phyloP scores from a whole-genome alignment of 1,140 invertebrate species.

The Diprion similis region DNA sequence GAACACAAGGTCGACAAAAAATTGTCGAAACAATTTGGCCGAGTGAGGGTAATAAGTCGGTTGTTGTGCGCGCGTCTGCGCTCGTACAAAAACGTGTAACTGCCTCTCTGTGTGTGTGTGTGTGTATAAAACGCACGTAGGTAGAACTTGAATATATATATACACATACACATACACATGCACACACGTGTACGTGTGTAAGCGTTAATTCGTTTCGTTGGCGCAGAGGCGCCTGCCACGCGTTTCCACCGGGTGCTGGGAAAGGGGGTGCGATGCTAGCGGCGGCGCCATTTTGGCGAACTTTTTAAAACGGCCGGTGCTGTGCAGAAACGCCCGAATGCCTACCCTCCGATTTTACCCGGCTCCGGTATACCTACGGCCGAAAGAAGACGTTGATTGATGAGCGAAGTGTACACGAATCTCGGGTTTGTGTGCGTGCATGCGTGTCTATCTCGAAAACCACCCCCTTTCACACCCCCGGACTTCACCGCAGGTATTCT shows the following conservation, averaged over 20 bases:
- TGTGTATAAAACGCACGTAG: too few relatives aligned
- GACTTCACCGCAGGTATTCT: neutral
- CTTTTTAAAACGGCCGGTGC: conserved; percentile 19
- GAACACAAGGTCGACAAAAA: neutral
- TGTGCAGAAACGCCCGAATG: neutral
- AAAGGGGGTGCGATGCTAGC: conserved; percentile 35
- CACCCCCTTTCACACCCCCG: neutral
- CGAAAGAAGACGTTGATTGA: conserved; percentile 1
- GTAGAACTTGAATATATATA: neutral
- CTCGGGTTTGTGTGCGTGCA: too few relatives aligned
- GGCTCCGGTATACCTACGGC: neutral
- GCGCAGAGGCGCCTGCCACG: neutral
- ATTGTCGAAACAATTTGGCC: neutral
- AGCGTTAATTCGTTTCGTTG: neutral
- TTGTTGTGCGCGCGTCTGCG: too few relatives aligned
- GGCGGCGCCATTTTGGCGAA: conserved; percentile 56
- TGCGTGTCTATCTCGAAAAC: neutral
- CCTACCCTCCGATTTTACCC: too few relatives aligned
- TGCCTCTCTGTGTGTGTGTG: too few relatives aligned
- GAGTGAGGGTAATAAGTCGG: neutral
- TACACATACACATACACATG: neutral
- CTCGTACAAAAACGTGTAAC: too few relatives aligned
- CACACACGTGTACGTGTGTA: neutral
- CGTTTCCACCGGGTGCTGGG: conserved; percentile 13
- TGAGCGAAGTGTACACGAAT: neutral